Conservation (phyloP, 2,797 vertebrate species). For the Sternarchorhynchus goeldii region DNA sequence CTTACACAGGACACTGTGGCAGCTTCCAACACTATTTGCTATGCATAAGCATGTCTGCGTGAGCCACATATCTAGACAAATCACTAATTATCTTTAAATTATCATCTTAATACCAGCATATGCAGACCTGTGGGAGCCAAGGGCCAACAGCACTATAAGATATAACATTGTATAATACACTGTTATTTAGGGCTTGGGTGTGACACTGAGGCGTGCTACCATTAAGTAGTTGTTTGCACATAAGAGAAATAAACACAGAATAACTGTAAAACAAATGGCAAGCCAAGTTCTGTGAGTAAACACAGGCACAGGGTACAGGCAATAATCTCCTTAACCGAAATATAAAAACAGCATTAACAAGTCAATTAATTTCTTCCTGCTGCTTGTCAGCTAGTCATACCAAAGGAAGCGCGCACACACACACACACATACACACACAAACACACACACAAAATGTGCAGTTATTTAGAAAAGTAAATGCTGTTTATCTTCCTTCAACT, state of each 20-base stretch:
- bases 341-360: constrained; percentile 38
- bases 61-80: constrained; percentile 5
- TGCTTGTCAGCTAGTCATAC: constrained; percentile 27
- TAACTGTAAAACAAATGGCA: neutral
- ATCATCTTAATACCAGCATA: constrained; percentile 3
- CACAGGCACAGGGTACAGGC: neutral
- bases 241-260: neutral
- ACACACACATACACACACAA: constrained; percentile 19
- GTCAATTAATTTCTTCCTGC: constrained; percentile 46
- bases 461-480: constrained; percentile 15
- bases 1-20: neutral
- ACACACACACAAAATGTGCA: constrained; percentile 12
- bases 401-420: constrained; percentile 15
- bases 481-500: constrained; percentile 42
- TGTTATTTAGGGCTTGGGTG: neutral
- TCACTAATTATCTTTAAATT: constrained; percentile 41
- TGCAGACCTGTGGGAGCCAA: constrained; percentile 9
- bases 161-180: constrained; percentile 15
- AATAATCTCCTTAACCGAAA: constrained; percentile 34
- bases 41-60: neutral
- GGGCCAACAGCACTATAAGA: constrained; percentile 6
- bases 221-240: constrained; percentile 1
- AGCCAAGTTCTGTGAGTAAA: neutral
- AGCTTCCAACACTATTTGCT: constrained; percentile 1
- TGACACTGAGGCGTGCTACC: neutral